phyloP scores from a whole-genome alignment of 2,888 invertebrate genomes.

The Horisme vitalbata region DNA sequence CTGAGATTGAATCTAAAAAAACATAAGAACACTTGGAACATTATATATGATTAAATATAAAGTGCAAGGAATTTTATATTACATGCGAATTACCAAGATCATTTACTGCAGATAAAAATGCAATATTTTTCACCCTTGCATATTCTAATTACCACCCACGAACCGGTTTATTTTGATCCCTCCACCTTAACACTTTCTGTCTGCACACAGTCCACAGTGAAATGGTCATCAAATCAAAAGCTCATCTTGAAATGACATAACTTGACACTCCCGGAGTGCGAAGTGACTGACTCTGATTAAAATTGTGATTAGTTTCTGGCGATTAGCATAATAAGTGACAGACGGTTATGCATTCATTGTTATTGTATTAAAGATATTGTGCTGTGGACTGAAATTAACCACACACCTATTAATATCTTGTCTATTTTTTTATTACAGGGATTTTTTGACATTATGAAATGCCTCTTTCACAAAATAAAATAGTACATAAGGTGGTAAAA shows the following conservation, averaged over 20 bases:
- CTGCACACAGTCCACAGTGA: constrained; percentile 24
- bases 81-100: too few relatives aligned
- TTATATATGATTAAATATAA: too few relatives aligned
- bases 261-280: constrained; percentile 42
- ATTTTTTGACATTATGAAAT: too few relatives aligned
- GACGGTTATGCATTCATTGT: constrained; percentile 27
- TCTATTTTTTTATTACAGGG: too few relatives aligned
- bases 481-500: too few relatives aligned
- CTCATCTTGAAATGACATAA: constrained; percentile 45
- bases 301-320: constrained; percentile 44
- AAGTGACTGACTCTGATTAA: constrained; percentile 50
- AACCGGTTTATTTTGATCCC: constrained; percentile 7
- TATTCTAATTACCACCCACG: constrained; percentile 34
- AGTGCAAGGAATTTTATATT: too few relatives aligned
- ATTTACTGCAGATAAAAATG: constrained; percentile 17
- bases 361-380: constrained; percentile 6
- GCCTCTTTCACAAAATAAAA: too few relatives aligned
- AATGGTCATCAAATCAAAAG: constrained; percentile 39
- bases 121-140: constrained; percentile 35
- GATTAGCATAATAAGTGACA: constrained; percentile 45
- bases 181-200: background rate
- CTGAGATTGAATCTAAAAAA: too few relatives aligned
- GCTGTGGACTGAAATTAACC: background rate
- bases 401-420: background rate
- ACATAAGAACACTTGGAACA: too few relatives aligned